phyloP scores from a whole-genome alignment of 2,797 vertebrate species.

The Halcyon chelicuti region DNA sequence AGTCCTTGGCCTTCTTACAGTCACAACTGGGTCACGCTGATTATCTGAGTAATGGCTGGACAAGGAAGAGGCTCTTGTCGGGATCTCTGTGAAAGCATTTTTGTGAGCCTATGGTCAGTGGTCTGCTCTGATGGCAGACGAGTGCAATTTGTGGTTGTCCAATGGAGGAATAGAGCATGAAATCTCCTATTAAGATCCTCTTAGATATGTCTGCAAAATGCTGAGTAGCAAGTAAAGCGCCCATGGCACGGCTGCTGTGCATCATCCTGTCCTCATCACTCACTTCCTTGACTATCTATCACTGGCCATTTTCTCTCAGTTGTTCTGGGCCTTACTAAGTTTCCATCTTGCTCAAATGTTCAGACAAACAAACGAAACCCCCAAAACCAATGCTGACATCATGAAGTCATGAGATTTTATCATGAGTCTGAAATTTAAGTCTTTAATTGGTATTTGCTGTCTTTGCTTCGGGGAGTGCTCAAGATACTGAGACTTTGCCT shows the following conservation, averaged over 20 bases:
- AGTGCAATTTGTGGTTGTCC: slow-evolving; percentile 8
- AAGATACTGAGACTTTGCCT: not conserved
- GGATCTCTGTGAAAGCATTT: slow-evolving; percentile 2
- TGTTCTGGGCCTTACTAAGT: not conserved
- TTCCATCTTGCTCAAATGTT: not conserved
- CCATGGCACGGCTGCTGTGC: fast-evolving
- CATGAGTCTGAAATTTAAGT: not conserved
- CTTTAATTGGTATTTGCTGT: not conserved
- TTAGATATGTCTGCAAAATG: not conserved
- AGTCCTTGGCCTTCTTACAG: not conserved
- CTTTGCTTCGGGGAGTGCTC: not conserved
- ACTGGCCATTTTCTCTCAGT: not conserved
- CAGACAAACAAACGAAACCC: not conserved
- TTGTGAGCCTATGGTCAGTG: not conserved
- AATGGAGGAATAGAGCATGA: not conserved
- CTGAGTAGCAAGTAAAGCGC: not conserved
- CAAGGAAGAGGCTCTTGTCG: not conserved
- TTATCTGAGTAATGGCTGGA: not conserved
- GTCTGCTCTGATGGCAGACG: slow-evolving; percentile 20
- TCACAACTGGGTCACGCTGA: not conserved
- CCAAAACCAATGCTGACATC: not conserved
- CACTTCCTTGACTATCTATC: not conserved
- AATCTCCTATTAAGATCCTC: not conserved
- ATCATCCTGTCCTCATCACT: not conserved
- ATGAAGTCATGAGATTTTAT: not conserved